Conservation (phyloP, 2,888 invertebrate species). For the Alsophila aescularia region DNA sequence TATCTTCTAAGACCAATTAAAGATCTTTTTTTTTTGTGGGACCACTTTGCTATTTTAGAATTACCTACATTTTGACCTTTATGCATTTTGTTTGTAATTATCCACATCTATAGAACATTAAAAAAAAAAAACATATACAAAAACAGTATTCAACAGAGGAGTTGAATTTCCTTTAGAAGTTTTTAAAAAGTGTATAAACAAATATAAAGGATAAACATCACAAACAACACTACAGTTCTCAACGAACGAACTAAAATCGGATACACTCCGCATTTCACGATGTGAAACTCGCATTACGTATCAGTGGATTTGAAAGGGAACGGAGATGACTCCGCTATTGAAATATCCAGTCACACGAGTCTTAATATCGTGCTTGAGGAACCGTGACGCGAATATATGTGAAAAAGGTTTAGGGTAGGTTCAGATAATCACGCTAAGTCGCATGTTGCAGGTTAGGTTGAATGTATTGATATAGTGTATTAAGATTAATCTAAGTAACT, state of each 20-base stretch:
- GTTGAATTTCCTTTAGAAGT: too few relatives aligned
- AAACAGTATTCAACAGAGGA: too few relatives aligned
- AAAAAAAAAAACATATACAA: too few relatives aligned
- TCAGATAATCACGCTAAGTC: constrained; percentile 3
- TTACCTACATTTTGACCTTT: too few relatives aligned
- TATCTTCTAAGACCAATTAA: too few relatives aligned
- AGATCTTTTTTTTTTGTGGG: too few relatives aligned
- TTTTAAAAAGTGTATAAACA: too few relatives aligned
- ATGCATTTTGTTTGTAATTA: too few relatives aligned
- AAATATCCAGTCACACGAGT: constrained; percentile 25
- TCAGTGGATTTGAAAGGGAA: constrained; percentile 34
- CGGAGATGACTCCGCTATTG: constrained; percentile 22
- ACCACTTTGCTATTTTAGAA: too few relatives aligned
- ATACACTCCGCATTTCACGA: constrained; percentile 17
- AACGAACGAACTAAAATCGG: constrained; percentile 2
- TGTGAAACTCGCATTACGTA: constrained; percentile 31
- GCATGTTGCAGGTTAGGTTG: neutral
- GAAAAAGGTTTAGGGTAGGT: constrained; percentile 16
- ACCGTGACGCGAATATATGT: constrained; percentile 12
- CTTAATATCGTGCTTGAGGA: constrained; percentile 22
- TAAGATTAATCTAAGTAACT: too few relatives aligned
- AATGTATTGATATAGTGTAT: neutral
- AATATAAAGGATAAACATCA: too few relatives aligned
- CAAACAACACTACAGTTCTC: neutral
- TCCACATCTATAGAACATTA: too few relatives aligned